These are phyloP conservation scores for Lagria hirta DNA, from an alignment of 2,888 invertebrate species.

Conservation along the genomic window DNA sequence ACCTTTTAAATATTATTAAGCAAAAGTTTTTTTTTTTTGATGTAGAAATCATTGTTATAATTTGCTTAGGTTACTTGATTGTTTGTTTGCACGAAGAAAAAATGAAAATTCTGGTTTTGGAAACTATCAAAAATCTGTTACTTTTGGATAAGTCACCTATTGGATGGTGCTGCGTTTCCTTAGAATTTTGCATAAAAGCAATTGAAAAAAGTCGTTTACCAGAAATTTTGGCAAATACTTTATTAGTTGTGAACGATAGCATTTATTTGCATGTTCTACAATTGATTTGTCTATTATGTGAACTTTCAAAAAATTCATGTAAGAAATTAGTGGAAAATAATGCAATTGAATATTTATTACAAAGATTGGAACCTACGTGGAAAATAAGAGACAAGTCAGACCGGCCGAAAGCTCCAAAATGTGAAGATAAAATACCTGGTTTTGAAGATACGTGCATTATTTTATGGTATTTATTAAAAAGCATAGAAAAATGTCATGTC, in stretches of 20 bases:
- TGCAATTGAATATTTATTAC: constrained; percentile 12
- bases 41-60: no score
- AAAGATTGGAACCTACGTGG: constrained; percentile 15
- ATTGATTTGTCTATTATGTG: constrained; percentile 4
- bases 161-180: constrained; percentile 8
- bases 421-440: constrained; percentile 1
- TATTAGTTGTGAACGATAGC: constrained; percentile 8
- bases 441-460: constrained; percentile 12
- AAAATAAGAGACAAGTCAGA: background rate
- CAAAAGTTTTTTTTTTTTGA: no score
- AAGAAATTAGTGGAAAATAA: constrained; percentile 9
- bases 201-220: constrained; percentile 12
- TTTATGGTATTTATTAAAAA: constrained; percentile 11
- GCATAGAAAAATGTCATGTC: no score
- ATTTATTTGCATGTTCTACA: constrained; percentile 12
- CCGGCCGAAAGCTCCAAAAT: background rate
- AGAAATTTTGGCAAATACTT: constrained; percentile 10
- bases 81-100: constrained; percentile 10
- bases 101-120: constrained; percentile 10
- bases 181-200: constrained; percentile 9
- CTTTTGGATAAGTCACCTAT: constrained; percentile 2
- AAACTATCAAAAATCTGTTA: constrained; percentile 7
- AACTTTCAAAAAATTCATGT: constrained; percentile 10
- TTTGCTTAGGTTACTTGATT: constrained; percentile 20
- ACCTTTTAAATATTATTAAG: no score